Percentiles rank a stretch among this genome's conserved stretches.
Evolutionary conservation across 1,140 invertebrate species (phyloP).

Genomic region (Solenopsis fugax): DNA sequence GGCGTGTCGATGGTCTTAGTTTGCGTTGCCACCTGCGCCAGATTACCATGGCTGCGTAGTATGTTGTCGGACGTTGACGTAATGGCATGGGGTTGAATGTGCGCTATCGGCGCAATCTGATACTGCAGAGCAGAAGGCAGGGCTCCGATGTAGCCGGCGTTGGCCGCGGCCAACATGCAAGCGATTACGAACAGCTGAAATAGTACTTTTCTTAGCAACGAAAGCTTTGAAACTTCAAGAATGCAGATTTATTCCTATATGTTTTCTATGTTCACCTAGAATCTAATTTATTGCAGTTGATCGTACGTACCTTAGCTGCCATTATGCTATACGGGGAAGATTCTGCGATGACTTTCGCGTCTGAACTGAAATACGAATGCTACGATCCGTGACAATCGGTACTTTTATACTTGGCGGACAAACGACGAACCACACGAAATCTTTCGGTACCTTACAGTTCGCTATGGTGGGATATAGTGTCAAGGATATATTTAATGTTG

Average conservation of each 20-base stretch:
- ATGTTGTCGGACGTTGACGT: constrained; percentile 89
- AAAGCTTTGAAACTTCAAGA: background rate
- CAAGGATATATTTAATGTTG: constrained; percentile 56
- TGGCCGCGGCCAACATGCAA: constrained; percentile 80
- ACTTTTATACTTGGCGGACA: constrained; percentile 59
- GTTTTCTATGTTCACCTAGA: background rate
- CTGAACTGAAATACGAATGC: constrained; percentile 49
- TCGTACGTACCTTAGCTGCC: constrained; percentile 43
- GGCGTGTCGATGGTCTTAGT: constrained; percentile 90
- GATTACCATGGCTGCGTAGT: constrained; percentile 88
- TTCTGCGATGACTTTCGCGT: constrained; percentile 23
- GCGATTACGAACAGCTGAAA: constrained; percentile 86
- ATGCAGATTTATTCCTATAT: background rate
- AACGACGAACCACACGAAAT: constrained; percentile 45
- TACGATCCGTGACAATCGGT: constrained; percentile 55
- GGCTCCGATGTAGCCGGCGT: constrained; percentile 79
- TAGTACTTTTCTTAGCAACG: constrained; percentile 21
- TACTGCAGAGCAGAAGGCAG: constrained; percentile 67
- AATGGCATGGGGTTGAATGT: constrained; percentile 86
- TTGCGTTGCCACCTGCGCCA: constrained; percentile 89
- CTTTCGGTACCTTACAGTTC: constrained; percentile 26
- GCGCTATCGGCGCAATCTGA: constrained; percentile 59
- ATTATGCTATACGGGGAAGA: background rate
- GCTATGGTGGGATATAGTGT: constrained; percentile 46
- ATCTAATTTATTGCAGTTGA: background rate